phyloP scores from a whole-genome alignment of 2,797 vertebrate species.

The Nannoperca obscura region DNA sequence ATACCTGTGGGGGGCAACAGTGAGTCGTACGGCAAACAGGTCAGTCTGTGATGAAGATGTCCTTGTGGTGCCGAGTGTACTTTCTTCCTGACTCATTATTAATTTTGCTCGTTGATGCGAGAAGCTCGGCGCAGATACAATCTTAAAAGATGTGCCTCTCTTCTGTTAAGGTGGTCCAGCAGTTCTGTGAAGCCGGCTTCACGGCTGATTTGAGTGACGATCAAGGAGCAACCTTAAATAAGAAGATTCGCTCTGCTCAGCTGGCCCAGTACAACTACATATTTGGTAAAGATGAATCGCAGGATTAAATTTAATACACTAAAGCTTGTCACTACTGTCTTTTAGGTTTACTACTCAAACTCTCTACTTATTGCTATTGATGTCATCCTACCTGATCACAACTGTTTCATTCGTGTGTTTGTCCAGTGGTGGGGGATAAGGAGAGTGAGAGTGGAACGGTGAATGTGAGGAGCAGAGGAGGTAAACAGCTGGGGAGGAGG shows the following conservation, averaged over 20 bases:
- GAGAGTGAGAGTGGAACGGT: slow-evolving; percentile 86
- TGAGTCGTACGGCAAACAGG: slow-evolving; percentile 88
- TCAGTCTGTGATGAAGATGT: slow-evolving; percentile 69
- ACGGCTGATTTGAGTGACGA: slow-evolving; percentile 85
- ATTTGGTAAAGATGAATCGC: slow-evolving; percentile 86
- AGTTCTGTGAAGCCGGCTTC: slow-evolving; percentile 86
- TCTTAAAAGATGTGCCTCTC: slow-evolving; percentile 30
- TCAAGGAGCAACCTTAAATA: slow-evolving; percentile 86
- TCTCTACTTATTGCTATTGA: not conserved
- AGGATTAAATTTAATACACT: slow-evolving; percentile 1
- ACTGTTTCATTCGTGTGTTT: slow-evolving; percentile 13
- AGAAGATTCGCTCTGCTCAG: slow-evolving; percentile 92
- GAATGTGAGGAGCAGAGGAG: slow-evolving; percentile 87
- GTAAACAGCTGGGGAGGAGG: slow-evolving; percentile 85
- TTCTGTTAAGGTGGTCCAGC: slow-evolving; percentile 85
- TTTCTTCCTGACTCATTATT: slow-evolving; percentile 6
- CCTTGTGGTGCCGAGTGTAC: not conserved
- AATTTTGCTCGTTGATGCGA: slow-evolving; percentile 29
- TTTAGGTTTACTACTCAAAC: no score
- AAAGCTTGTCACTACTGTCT: not conserved
- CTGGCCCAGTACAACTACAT: slow-evolving; percentile 94
- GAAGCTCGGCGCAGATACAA: slow-evolving; percentile 16
- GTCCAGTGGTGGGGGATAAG: slow-evolving; percentile 89
- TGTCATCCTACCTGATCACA: slow-evolving; percentile 17
- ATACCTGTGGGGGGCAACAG: slow-evolving; percentile 87